Percentiles rank a stretch among this genome's conserved stretches.
These are phyloP conservation scores for Pseudois nayaur DNA, from an alignment of 2,113 vertebrate species.

Conservation along the genomic window DNA sequence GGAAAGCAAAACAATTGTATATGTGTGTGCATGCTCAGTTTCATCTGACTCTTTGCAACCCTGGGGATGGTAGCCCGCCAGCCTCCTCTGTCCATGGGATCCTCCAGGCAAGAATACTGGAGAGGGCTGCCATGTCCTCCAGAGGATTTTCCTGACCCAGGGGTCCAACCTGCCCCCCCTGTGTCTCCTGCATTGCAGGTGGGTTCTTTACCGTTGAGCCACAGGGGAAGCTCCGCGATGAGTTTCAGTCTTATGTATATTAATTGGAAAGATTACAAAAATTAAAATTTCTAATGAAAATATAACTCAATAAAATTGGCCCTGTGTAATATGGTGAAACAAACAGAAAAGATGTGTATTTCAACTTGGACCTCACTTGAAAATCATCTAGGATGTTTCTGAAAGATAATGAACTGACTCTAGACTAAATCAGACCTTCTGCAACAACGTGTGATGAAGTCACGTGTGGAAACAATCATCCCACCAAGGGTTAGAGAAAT, in stretches of 20 bases:
- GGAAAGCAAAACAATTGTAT: neutral
- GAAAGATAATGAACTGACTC: neutral
- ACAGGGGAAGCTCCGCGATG: neutral
- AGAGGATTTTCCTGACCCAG: neutral
- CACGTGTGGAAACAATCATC: neutral
- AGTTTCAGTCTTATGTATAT: neutral
- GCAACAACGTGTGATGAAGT: neutral
- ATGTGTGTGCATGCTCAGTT: neutral
- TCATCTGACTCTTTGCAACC: fast-evolving
- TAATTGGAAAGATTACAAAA: neutral
- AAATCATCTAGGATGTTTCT: neutral
- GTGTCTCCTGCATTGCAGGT: neutral
- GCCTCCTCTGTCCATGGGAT: neutral
- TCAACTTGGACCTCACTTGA: neutral
- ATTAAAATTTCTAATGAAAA: neutral
- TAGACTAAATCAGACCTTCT: neutral
- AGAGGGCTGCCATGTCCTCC: neutral
- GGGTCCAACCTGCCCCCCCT: neutral
- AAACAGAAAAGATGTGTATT: neutral
- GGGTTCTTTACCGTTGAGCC: neutral
- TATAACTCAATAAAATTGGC: neutral
- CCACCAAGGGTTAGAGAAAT: neutral
- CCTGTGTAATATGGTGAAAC: neutral
- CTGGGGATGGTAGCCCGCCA: fast-evolving
- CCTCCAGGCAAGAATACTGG: neutral